Evolutionary conservation across 2,888 invertebrate species (phyloP).

Genomic region (Acheta domesticus): DNA sequence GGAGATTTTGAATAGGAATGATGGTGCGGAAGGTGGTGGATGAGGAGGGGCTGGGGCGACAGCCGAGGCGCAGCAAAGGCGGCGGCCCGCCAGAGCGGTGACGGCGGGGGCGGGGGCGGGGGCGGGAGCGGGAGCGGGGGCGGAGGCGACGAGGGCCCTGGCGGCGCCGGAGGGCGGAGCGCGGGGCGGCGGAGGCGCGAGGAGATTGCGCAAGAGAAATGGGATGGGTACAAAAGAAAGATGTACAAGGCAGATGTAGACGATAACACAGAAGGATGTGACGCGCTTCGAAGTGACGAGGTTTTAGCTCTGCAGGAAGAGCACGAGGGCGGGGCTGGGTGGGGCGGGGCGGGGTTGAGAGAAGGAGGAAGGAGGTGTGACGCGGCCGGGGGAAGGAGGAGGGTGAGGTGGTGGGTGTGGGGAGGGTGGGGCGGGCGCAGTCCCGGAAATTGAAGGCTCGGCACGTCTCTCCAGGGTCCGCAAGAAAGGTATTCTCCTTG

Average conservation of each 20-base stretch:
- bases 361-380: slow-evolving; percentile 11
- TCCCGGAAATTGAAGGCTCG: slow-evolving; percentile 34
- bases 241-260: slow-evolving; percentile 30
- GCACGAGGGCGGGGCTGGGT: not conserved
- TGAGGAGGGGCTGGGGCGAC: not conserved
- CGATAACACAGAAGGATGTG: slow-evolving; percentile 33
- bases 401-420: too few relatives aligned
- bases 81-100: not conserved
- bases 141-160: not conserved
- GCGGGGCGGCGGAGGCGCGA: not conserved
- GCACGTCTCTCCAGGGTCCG: slow-evolving; percentile 31
- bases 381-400: too few relatives aligned
- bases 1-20: slow-evolving; percentile 35
- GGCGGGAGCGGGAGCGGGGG: too few relatives aligned
- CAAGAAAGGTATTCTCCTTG: slow-evolving; percentile 24
- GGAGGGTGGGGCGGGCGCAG: slow-evolving; percentile 25
- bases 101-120: not conserved
- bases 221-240: slow-evolving; percentile 28
- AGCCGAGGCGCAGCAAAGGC: not conserved
- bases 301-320: not conserved
- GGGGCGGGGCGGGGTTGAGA: slow-evolving; percentile 22
- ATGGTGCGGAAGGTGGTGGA: slow-evolving; percentile 20
- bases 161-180: not conserved
- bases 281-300: slow-evolving; percentile 21
- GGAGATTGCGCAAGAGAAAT: slow-evolving; percentile 28